Percentiles rank a stretch among this genome's conserved stretches.
Conservation (phyloP, 2,113 vertebrate species). For the Cyphomyrus discorhynchus region DNA sequence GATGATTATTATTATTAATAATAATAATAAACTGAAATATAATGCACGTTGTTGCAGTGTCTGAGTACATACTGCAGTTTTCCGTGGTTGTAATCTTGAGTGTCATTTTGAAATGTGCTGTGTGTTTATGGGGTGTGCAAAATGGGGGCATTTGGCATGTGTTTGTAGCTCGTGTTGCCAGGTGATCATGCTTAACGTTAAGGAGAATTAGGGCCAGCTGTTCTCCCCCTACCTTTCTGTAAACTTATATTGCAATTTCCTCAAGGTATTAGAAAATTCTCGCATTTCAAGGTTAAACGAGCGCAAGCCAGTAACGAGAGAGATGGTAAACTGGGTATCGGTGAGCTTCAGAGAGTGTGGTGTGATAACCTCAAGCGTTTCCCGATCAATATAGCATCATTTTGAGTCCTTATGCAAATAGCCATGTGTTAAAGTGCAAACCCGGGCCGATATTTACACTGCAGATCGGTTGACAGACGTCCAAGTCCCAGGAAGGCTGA, state of each 20-base stretch:
- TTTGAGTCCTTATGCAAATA: conserved; percentile 39
- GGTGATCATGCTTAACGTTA: not conserved
- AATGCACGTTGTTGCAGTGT: not conserved
- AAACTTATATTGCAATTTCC: conserved; percentile 20
- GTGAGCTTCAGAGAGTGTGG: conserved; percentile 31
- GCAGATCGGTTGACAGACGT: not conserved
- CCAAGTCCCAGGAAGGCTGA: not conserved
- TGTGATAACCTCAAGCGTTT: conserved; percentile 41
- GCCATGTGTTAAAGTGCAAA: conserved; percentile 27
- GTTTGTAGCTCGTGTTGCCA: not conserved
- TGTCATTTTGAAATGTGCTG: not conserved
- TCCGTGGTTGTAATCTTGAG: not conserved
- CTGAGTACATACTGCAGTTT: not conserved
- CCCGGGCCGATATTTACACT: not conserved
- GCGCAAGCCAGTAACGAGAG: conserved; percentile 42
- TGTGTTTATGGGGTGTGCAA: not conserved
- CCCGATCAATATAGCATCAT: conserved; percentile 43
- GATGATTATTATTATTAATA: not conserved
- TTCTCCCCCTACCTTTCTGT: not conserved
- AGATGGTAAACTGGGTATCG: conserved; percentile 22
- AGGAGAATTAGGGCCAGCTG: too few relatives aligned
- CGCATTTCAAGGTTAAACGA: conserved; percentile 60
- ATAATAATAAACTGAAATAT: not conserved
- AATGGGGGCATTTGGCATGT: not conserved
- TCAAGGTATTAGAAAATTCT: conserved; percentile 46